Evolutionary conservation across 2,113 vertebrate genomes (phyloP).

Genomic region (Muscicapa adusta): DNA sequence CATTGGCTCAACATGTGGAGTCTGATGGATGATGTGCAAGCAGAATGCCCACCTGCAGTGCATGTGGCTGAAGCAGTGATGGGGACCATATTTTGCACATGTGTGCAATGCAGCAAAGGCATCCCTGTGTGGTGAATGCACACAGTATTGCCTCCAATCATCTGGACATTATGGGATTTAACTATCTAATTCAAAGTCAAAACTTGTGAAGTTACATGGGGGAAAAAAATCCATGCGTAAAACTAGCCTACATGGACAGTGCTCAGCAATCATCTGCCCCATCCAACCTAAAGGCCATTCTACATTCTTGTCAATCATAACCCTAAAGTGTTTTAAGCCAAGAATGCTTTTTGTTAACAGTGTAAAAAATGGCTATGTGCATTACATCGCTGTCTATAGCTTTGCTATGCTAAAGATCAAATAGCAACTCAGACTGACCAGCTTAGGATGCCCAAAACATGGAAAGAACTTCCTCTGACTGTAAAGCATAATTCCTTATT

Average conservation of each 20-base stretch:
- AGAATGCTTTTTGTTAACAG: neutral
- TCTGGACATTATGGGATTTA: neutral
- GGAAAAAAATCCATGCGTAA: fast-evolving
- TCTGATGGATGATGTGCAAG: neutral
- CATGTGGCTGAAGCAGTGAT: neutral
- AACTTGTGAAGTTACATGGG: neutral
- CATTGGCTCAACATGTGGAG: fast-evolving
- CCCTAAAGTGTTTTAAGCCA: neutral
- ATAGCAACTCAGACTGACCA: neutral
- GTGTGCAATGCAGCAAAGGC: neutral
- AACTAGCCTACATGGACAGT: neutral
- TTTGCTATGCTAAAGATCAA: neutral
- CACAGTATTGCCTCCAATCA: neutral
- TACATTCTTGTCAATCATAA: neutral
- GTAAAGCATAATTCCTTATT: neutral
- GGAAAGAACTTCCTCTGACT: neutral
- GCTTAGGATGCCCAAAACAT: neutral
- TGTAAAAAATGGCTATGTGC: neutral
- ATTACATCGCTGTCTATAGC: neutral
- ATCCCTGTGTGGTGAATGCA: neutral
- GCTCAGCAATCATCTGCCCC: neutral
- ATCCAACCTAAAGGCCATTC: neutral
- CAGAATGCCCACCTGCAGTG: neutral
- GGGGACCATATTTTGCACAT: neutral
- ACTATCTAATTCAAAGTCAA: neutral